These are phyloP conservation scores for Amorpha juglandis DNA, from an alignment of 2,888 invertebrate genomes.

Conservation along the genomic window DNA sequence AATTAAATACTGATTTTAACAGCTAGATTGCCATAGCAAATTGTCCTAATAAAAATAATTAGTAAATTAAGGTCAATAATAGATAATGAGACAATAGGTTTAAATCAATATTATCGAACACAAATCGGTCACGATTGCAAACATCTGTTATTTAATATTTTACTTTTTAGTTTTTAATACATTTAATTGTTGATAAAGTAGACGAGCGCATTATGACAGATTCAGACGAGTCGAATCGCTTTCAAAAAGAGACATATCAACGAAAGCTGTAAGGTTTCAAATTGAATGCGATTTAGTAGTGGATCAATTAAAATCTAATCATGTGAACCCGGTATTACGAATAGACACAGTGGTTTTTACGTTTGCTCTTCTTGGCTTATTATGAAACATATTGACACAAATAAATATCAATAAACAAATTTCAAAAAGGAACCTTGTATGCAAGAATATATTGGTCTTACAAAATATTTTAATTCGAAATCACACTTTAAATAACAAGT, in stretches of 20 bases:
- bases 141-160: not conserved
- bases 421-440: not conserved
- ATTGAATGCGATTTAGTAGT: too few species aligned
- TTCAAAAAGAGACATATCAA: too few species aligned
- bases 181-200: not conserved
- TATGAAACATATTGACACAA: too few species aligned
- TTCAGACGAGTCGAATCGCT: too few species aligned
- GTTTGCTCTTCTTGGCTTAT: too few species aligned
- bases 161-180: not conserved
- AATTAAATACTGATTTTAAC: slow-evolving; percentile 6
- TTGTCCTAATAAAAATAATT: slow-evolving; percentile 10
- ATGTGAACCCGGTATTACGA: too few species aligned
- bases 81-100: not conserved
- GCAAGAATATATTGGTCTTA: not conserved
- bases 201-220: not conserved
- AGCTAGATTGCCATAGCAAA: slow-evolving; percentile 8
- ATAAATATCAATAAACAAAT: not conserved
- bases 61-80: slow-evolving; percentile 6
- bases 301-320: too few species aligned
- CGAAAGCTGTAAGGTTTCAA: too few species aligned
- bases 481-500: too few species aligned
- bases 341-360: too few species aligned
- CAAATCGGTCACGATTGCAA: slow-evolving; percentile 7
- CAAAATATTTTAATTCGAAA: not conserved
- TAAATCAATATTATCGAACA: not conserved